Evolutionary conservation across 92 coral and sea anemone genomes (phyloP).

Genomic region (Palythoa heliodiscus): DNA sequence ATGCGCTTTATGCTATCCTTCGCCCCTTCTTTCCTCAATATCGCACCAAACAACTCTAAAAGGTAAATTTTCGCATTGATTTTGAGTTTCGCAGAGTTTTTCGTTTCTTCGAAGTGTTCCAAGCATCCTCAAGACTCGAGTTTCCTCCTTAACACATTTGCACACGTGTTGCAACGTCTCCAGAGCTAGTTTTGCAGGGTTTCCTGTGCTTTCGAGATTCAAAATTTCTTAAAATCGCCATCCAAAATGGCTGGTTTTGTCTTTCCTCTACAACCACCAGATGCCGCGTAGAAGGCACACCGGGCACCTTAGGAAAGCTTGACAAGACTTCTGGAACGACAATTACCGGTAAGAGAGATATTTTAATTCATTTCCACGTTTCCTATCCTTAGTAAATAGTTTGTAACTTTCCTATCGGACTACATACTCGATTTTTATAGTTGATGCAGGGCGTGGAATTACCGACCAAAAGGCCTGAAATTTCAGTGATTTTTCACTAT

Average conservation of each 20-base stretch:
- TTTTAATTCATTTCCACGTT: constrained; percentile 84
- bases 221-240: constrained; percentile 99
- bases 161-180: constrained; percentile 97
- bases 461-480: constrained; percentile 67
- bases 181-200: constrained; percentile 97
- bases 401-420: constrained; percentile 95
- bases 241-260: constrained; percentile 99
- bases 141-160: constrained; percentile 66
- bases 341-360: constrained; percentile 91
- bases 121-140: constrained; percentile 61
- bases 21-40: constrained; percentile 99
- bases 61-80: constrained; percentile 88
- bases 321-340: constrained; percentile 67
- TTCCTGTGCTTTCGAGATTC: constrained; percentile 93
- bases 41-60: constrained; percentile 99
- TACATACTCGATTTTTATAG: constrained; percentile 85
- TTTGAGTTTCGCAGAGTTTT: constrained; percentile 79
- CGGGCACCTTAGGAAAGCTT: constrained; percentile 65
- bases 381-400: constrained; percentile 87
- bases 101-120: constrained; percentile 70
- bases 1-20: constrained; percentile 99
- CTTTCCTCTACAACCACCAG: constrained; percentile 84
- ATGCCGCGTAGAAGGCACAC: constrained; percentile 79
- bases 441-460: constrained; percentile 94
- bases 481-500: constrained; percentile 51